Evolutionary conservation across 2,113 vertebrate genomes (phyloP), one percentile per base, ranked within the genome.

Genomic region (Bambusicola thoracicus): DNA sequence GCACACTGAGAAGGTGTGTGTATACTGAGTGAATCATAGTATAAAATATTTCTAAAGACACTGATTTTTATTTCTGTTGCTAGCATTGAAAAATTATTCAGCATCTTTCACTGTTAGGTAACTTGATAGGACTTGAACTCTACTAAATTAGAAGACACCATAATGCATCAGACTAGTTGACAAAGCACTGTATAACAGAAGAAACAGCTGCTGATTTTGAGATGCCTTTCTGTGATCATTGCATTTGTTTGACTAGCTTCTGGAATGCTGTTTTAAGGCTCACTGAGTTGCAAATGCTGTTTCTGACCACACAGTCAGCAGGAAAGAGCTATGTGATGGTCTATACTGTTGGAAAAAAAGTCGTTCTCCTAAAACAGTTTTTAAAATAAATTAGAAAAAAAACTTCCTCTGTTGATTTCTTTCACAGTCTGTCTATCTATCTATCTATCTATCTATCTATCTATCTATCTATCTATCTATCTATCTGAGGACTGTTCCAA

Each of bases 301-400:
- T 90, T 80, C 67, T 90, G 55, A 69, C 11, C 20, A 51, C 29
- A 8, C 13, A 76, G 55, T 75, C 24, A 43, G 11, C 16, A 32
- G 2, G 8, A 53, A 87, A n/a, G 18, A 67, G 46, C 34, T 40
- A 44, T 44, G 4, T 6, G 24, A 3, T 36, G 4, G 44, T 7
- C 3, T 30, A 2, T 24, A n/a, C 10, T 27, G 7, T 12, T 17
- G 8, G 18, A 78, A 81, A 66, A 1, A 1, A 8, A 1, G 4
- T 61, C n/a, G 2, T 38, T 62, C 43, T 86, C 4, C 8, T 78
- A 38, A 29, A 7, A 3, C 18, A 2, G 0, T 22, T 78, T 92
- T 59, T 19, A 24, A 87, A 81, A 25, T 1, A 93, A 90, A 46
- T 49, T 24, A 32, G 15, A 83, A 48, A 55, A 34, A 8, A 13